Evolutionary conservation across 2,797 vertebrate genomes (phyloP), one percentile per base, ranked within the genome.

Genomic region (Rhynchonycteris naso): DNA sequence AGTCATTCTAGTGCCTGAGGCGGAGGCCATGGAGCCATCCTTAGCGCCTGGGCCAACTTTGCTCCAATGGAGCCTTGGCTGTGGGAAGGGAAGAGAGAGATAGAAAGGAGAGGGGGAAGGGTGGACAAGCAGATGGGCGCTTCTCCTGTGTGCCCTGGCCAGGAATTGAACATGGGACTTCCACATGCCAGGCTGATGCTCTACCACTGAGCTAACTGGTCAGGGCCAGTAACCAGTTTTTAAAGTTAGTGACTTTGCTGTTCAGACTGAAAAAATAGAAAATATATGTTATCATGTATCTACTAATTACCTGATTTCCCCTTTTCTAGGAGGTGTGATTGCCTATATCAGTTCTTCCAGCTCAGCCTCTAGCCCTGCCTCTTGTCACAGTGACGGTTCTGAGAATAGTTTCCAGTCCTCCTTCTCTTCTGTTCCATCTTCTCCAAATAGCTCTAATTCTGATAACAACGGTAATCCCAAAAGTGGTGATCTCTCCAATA

Each of bases 331-430:
- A 97, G 99, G 99, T 92, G 99, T 99, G 96, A 99, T 99, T 79
- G 99, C 99, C 97, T 99, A 99, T 93, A 99, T 99, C 98, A 99
- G 99, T 97, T 99, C 99, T 95, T 99, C 99, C 15, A 98, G 99
- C 98, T 99, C 99, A 15, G 98, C 99, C 97, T 99, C 99, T 95
- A 99, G 99, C 97, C 99, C 99, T 14, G 99, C 99, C 96, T 99
- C 99, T 88, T 99, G 99, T 94, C 98, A 99, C 98, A 99, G 98
- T 76, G 99, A 99, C 97, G 98, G 99, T 97, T 99, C 99, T 63
- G 98, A 98, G 97, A 98, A 98, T 75, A 98, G 99, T 97, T 99
- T 98, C 97, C 98, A 98, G 97, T 99, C 99, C 0, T 98, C 98
- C 15, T 99, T 99, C 1, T 99, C 99, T 0, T 97, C 99, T 24